These are phyloP conservation scores for Malurus cyaneus DNA, from an alignment of 2,113 vertebrate species.

Conservation along the genomic window DNA sequence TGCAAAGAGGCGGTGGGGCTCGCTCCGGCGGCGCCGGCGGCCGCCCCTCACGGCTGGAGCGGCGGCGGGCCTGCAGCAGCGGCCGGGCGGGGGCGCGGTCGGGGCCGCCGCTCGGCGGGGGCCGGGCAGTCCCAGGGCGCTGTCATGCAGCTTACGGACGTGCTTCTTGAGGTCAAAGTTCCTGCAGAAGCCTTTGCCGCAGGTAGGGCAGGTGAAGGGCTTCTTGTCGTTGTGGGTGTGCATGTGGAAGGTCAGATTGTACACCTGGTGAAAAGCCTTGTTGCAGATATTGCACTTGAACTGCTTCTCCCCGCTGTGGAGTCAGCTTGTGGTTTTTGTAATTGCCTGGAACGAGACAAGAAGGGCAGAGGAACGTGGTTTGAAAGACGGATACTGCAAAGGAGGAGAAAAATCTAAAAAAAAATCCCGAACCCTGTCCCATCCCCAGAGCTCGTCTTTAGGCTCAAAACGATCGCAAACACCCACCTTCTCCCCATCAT, in stretches of 20 bases:
- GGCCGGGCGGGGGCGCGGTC: background rate
- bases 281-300: conserved; percentile 99
- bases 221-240: conserved; percentile 99
- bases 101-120: conserved; percentile 16
- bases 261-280: conserved; percentile 98
- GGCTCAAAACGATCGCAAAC: background rate
- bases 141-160: conserved; percentile 92
- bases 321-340: conserved; percentile 99
- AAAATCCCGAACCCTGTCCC: background rate
- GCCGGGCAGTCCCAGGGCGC: conserved; percentile 61
- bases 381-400: background rate
- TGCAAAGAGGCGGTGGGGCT: conserved; percentile 59
- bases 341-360: conserved; percentile 81
- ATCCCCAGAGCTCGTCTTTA: background rate
- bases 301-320: conserved; percentile 98
- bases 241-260: conserved; percentile 99
- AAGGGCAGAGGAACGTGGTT: background rate
- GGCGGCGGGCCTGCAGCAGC: conserved; percentile 15
- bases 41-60: conserved; percentile 39
- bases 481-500: background rate
- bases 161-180: conserved; percentile 99
- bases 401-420: background rate
- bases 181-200: conserved; percentile 97
- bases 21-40: background rate
- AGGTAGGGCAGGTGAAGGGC: conserved; percentile 96